Conservation (phyloP, 2,797 vertebrate genomes). For the Cyprinella venusta region DNA sequence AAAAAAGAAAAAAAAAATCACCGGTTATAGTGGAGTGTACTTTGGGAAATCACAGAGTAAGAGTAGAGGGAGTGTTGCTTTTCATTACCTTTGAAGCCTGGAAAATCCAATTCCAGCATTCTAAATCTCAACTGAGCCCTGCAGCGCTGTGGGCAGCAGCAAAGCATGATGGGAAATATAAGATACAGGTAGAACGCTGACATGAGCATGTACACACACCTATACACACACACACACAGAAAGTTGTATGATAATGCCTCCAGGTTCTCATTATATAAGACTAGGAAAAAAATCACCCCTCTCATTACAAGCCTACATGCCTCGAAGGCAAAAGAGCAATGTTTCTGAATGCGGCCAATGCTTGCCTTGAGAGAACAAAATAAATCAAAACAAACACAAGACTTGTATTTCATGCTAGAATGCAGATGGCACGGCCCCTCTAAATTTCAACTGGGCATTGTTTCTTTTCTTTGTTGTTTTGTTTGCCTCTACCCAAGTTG, state of each 20-base stretch:
- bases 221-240: background rate
- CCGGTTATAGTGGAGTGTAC: constrained; percentile 63
- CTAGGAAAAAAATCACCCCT: background rate
- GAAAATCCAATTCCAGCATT: constrained; percentile 82
- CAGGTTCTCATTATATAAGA: constrained; percentile 45
- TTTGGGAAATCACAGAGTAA: constrained; percentile 83
- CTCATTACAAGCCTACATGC: constrained; percentile 16
- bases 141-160: constrained; percentile 22
- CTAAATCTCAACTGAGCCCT: constrained; percentile 66
- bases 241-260: constrained; percentile 16
- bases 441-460: constrained; percentile 31
- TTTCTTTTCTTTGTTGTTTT: constrained; percentile 36
- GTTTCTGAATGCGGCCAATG: constrained; percentile 12
- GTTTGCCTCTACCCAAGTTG: constrained; percentile 35
- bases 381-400: constrained; percentile 48
- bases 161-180: constrained; percentile 51
- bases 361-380: constrained; percentile 28
- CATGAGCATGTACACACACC: constrained; percentile 5
- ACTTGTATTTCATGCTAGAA: constrained; percentile 35
- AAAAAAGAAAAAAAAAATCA: background rate
- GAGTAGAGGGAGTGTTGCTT: constrained; percentile 81
- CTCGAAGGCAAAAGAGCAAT: constrained; percentile 36
- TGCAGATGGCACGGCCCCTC: constrained; percentile 30
- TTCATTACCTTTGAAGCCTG: constrained; percentile 83
- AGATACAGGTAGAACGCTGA: constrained; percentile 35